Conservation (phyloP, 2,113 vertebrate species). For the Atlantisia rogersi region DNA sequence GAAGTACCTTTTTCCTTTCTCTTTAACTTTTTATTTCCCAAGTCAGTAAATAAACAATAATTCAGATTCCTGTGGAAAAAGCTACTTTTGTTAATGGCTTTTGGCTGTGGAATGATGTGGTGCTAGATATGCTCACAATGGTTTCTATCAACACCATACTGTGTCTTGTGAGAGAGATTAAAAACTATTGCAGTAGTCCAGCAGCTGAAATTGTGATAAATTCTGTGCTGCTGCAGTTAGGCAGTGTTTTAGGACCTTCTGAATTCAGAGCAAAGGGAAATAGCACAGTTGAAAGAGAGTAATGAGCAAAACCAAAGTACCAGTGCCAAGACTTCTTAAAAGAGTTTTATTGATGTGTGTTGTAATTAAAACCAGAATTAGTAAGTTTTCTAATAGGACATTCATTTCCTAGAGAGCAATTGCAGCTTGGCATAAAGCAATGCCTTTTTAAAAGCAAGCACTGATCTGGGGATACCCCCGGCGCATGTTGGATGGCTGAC, state of each 20-base stretch:
- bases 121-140: not conserved
- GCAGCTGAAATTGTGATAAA: not conserved
- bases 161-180: not conserved
- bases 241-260: not conserved
- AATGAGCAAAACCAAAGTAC: slow-evolving; percentile 10
- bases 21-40: not conserved
- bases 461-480: slow-evolving; percentile 24
- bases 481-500: slow-evolving; percentile 5
- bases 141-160: not conserved
- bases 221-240: not conserved
- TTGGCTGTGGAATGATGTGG: not conserved
- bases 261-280: slow-evolving; percentile 1
- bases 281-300: not conserved
- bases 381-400: slow-evolving; percentile 36
- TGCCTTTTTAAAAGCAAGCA: slow-evolving; percentile 13
- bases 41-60: not conserved
- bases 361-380: slow-evolving; percentile 61
- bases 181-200: not conserved
- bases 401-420: slow-evolving; percentile 38
- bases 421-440: slow-evolving; percentile 48
- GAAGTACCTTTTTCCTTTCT: not conserved
- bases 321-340: slow-evolving; percentile 2
- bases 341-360: slow-evolving; percentile 34
- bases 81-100: not conserved
- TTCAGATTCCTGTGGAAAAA: not conserved